phyloP scores from a whole-genome alignment of 2,113 vertebrate genomes.

The Puffinus mauretanicus region DNA sequence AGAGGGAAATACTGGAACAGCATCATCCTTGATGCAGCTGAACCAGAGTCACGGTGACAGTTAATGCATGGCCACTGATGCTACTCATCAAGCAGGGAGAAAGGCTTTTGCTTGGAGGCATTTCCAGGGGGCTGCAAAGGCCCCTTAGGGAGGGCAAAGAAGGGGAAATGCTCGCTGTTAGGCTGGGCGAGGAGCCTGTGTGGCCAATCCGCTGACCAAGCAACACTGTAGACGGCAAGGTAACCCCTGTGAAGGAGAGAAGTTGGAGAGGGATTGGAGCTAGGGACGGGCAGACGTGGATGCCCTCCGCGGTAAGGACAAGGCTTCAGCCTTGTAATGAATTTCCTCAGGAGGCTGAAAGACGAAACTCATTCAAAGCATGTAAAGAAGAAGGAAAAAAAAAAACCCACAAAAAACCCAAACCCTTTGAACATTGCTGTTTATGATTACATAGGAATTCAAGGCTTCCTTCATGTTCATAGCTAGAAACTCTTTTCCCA shows the following conservation, averaged over 20 bases:
- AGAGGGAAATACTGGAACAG: not conserved
- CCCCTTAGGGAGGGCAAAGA: not conserved
- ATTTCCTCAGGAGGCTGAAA: not conserved
- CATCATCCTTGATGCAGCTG: not conserved
- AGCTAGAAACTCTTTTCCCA: constrained; percentile 23
- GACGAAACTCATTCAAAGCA: not conserved
- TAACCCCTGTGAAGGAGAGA: not conserved
- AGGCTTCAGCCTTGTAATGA: not conserved
- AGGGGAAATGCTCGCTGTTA: not conserved
- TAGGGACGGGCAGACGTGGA: not conserved
- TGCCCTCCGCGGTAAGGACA: not conserved
- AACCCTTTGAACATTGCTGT: not conserved
- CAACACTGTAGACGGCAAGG: not conserved
- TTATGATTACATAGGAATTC: constrained; percentile 20
- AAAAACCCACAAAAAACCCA: accelerated
- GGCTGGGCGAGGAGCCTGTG: not conserved
- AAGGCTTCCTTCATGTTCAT: not conserved
- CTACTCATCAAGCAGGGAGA: not conserved
- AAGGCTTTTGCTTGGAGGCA: not conserved
- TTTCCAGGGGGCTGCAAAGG: not conserved
- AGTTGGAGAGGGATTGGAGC: not conserved
- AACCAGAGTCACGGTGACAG: not conserved
- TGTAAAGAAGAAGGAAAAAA: not conserved
- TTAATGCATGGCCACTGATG: not conserved
- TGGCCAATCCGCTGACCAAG: not conserved